Evolutionary conservation across 2,888 invertebrate species (phyloP).

Genomic region (Epistrophe grossulariae): DNA sequence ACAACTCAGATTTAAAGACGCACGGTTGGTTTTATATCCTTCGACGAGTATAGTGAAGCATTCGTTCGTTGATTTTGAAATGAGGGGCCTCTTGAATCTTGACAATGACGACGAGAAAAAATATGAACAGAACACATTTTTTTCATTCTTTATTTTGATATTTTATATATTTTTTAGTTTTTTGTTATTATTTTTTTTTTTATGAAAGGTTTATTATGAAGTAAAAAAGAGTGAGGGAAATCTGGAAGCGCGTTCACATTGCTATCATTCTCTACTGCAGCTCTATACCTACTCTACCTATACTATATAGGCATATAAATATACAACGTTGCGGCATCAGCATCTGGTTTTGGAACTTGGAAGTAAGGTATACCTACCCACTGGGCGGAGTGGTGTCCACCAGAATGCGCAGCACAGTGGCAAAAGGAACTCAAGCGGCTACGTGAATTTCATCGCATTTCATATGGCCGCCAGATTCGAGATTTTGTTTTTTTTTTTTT

Average conservation of each 20-base stretch:
- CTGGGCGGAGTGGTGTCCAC: conserved; percentile 16
- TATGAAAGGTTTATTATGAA: conserved; percentile 27
- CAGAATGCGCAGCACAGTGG: conserved; percentile 66
- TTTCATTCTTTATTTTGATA: conserved; percentile 27
- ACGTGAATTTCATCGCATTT: conserved; percentile 74
- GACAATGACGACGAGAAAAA: conserved; percentile 62
- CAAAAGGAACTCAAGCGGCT: conserved; percentile 53
- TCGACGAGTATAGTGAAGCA: conserved; percentile 12
- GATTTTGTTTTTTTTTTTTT: conserved; percentile 33
- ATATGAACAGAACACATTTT: conserved; percentile 64
- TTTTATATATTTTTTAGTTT: conserved; percentile 23
- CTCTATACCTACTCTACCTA: conserved; percentile 20
- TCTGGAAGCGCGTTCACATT: conserved; percentile 71
- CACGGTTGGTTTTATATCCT: conserved; percentile 44
- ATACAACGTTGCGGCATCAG: conserved; percentile 19
- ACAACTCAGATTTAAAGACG: neutral
- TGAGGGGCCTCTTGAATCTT: conserved; percentile 53
- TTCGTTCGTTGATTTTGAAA: conserved; percentile 47
- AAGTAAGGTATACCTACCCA: neutral
- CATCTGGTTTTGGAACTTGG: conserved; percentile 10
- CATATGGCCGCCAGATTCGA: conserved; percentile 72
- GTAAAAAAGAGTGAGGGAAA: conserved; percentile 6
- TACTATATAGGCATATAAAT: neutral
- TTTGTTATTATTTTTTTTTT: conserved; percentile 22
- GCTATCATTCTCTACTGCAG: conserved; percentile 53